Evolutionary conservation across 1,140 invertebrate species (phyloP).

Genomic region (Popillia japonica): DNA sequence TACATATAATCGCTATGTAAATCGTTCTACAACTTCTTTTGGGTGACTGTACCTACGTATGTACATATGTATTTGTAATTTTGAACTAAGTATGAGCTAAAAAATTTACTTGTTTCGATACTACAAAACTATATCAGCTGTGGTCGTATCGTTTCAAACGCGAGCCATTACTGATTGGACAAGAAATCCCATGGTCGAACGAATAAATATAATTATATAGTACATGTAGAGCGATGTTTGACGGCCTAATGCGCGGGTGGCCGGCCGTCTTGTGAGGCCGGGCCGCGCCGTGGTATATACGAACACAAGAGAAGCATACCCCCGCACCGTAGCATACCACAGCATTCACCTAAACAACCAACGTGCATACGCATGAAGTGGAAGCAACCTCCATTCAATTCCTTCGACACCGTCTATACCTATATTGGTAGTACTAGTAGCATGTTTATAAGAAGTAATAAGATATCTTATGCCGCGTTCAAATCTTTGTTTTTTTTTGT

Average conservation of each 20-base stretch:
- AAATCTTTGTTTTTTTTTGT: too few relatives aligned
- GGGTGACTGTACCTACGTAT: too few relatives aligned
- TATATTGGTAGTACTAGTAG: not conserved
- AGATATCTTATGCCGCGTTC: not conserved
- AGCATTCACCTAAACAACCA: not conserved
- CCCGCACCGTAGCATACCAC: not conserved
- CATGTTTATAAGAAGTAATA: not conserved
- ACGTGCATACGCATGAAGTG: not conserved
- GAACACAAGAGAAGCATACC: not conserved
- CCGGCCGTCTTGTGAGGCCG: constrained; percentile 27
- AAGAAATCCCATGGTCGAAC: not conserved
- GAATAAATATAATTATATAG: constrained; percentile 20
- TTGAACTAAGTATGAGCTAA: too few relatives aligned
- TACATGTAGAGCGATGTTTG: constrained; percentile 26
- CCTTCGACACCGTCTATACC: not conserved
- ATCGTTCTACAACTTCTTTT: too few relatives aligned
- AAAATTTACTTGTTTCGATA: too few relatives aligned
- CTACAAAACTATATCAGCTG: too few relatives aligned
- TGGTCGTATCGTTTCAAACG: too few relatives aligned
- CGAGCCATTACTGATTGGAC: not conserved
- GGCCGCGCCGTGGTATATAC: not conserved
- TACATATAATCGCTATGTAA: too few relatives aligned
- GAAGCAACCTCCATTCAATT: not conserved
- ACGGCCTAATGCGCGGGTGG: constrained; percentile 20
- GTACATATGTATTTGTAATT: too few relatives aligned